Evolutionary conservation across 2,797 vertebrate species (phyloP).

Genomic region (Lycodopsis pacificus): DNA sequence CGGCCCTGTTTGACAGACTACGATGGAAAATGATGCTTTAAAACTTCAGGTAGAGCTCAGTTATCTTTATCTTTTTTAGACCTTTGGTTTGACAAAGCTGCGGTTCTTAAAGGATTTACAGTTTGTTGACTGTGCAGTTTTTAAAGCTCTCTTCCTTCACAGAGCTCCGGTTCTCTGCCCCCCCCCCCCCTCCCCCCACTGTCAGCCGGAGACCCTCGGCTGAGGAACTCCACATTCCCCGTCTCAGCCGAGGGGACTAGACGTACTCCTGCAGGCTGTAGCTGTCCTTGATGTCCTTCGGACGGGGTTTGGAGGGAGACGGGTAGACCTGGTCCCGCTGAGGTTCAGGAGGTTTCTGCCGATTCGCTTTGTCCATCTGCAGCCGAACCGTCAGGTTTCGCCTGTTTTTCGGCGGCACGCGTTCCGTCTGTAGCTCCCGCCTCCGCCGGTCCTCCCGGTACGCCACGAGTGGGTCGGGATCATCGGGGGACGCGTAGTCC

Average conservation of each 20-base stretch:
- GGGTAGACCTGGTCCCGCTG: conserved; percentile 35
- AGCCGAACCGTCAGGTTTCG: conserved; percentile 45
- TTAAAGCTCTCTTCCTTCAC: neutral
- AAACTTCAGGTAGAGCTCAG: conserved; percentile 14
- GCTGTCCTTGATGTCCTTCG: conserved; percentile 76
- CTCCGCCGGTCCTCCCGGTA: conserved; percentile 20
- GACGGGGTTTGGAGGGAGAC: conserved; percentile 67
- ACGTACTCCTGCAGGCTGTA: conserved; percentile 86
- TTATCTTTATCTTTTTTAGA: neutral
- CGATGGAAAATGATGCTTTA: conserved; percentile 37
- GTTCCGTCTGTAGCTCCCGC: conserved; percentile 41
- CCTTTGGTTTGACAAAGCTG: conserved; percentile 49
- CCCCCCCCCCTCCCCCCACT: conserved; percentile 32
- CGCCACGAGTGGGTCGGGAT: conserved; percentile 30
- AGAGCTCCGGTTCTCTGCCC: neutral
- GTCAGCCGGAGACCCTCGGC: conserved; percentile 38
- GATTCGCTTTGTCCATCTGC: conserved; percentile 43
- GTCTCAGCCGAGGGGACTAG: conserved; percentile 34
- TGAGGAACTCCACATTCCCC: conserved; percentile 19
- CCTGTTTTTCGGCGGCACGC: neutral
- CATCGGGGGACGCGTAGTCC: conserved; percentile 64
- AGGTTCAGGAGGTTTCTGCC: conserved; percentile 35
- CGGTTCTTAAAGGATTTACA: conserved; percentile 38
- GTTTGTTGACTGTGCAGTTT: conserved; percentile 17
- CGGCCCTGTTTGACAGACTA: conserved; percentile 9